Evolutionary conservation across 2,797 vertebrate species (phyloP).

Genomic region (Smutsia temminckii): DNA sequence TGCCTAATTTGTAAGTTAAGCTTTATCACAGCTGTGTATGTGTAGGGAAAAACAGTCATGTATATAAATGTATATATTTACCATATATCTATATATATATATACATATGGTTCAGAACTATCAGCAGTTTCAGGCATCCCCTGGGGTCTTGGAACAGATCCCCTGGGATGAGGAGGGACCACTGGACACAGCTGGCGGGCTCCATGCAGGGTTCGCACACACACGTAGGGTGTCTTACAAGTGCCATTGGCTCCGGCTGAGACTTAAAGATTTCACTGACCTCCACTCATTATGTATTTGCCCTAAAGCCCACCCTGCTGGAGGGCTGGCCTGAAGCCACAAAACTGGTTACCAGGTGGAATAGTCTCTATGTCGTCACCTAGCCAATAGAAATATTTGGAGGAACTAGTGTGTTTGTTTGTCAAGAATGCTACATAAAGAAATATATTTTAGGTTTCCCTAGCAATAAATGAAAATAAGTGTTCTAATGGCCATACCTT

Average conservation of each 20-base stretch:
- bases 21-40: background rate
- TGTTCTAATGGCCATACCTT: background rate
- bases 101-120: too few relatives aligned
- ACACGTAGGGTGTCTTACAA: background rate
- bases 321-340: background rate
- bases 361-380: background rate
- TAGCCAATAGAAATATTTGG: background rate
- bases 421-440: background rate
- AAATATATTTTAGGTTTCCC: background rate
- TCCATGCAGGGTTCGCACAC: background rate
- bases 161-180: too few relatives aligned
- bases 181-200: too few relatives aligned
- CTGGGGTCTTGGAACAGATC: background rate
- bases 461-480: background rate
- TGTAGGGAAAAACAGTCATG: background rate
- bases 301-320: fast-evolving
- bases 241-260: background rate
- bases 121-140: background rate
- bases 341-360: background rate
- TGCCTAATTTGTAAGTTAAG: background rate
- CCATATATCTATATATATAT: too few relatives aligned
- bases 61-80: too few relatives aligned
- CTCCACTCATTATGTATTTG: background rate
- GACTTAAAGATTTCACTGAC: background rate
- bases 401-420: background rate